Percentiles rank a stretch among this genome's conserved stretches.
These are phyloP conservation scores for Apoderus coryli DNA, from an alignment of 2,888 invertebrate species.

Conservation along the genomic window DNA sequence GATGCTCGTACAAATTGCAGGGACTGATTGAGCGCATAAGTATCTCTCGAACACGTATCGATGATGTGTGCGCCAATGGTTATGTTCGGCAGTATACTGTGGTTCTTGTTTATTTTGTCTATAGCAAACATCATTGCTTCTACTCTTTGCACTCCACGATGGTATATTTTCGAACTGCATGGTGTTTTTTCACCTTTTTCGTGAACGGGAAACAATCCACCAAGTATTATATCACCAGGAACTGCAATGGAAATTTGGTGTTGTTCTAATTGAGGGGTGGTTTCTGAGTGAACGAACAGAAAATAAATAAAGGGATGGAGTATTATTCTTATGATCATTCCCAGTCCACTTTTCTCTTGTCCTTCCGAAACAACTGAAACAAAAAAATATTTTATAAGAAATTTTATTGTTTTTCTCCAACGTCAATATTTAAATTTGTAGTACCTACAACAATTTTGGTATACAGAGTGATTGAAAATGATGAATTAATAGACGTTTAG, in stretches of 20 bases:
- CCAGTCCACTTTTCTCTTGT: slow-evolving; percentile 10
- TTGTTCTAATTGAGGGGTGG: slow-evolving; percentile 11
- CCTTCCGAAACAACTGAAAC: slow-evolving; percentile 11
- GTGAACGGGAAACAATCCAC: slow-evolving; percentile 47
- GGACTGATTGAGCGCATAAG: slow-evolving; percentile 45
- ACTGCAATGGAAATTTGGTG: slow-evolving; percentile 29
- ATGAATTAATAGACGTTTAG: too few species aligned
- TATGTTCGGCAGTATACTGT: slow-evolving; percentile 37
- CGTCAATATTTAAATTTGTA: too few species aligned
- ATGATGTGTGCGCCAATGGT: slow-evolving; percentile 42
- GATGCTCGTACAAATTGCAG: slow-evolving; percentile 43
- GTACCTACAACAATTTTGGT: too few species aligned
- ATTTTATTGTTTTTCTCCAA: too few species aligned
- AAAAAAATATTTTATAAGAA: too few species aligned
- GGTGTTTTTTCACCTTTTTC: slow-evolving; percentile 36
- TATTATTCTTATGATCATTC: slow-evolving; percentile 15
- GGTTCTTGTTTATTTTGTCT: slow-evolving; percentile 40
- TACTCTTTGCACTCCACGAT: slow-evolving; percentile 45
- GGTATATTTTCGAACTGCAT: slow-evolving; percentile 37
- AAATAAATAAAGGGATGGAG: slow-evolving; percentile 14
- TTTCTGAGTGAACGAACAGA: slow-evolving; percentile 14
- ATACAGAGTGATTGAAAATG: too few species aligned
- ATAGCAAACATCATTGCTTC: slow-evolving; percentile 48
- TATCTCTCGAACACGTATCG: slow-evolving; percentile 46
- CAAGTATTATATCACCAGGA: slow-evolving; percentile 42